phyloP scores from a whole-genome alignment of 2,888 invertebrate species.

The Steinernema scapterisci region DNA sequence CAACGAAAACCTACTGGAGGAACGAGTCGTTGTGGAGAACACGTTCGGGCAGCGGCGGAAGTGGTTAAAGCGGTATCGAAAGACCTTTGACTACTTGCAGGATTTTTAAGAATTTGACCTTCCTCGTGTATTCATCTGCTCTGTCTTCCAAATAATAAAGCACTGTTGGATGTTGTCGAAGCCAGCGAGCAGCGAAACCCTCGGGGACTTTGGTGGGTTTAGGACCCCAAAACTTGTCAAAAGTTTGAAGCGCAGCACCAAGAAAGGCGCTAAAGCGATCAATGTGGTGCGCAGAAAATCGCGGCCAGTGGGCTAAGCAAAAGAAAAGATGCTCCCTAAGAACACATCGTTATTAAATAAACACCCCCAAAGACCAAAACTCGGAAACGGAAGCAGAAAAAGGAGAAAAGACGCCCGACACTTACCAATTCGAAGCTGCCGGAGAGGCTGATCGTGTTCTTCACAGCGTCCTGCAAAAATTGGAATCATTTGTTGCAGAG shows the following conservation, averaged over 20 bases:
- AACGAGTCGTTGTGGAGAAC: constrained; percentile 48
- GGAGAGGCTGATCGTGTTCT: constrained; percentile 65
- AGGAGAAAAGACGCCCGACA: constrained; percentile 16
- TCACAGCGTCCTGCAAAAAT: constrained; percentile 62
- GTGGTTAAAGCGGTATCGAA: constrained; percentile 36
- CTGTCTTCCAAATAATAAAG: constrained; percentile 15
- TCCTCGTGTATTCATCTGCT: too few relatives aligned
- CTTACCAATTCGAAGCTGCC: constrained; percentile 67
- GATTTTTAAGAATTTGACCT: constrained; percentile 34
- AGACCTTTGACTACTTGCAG: constrained; percentile 48
- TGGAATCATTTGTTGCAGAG: constrained; percentile 27
- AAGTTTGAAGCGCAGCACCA: constrained; percentile 28
- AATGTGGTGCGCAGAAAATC: constrained; percentile 29
- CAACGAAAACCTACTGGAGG: constrained; percentile 48
- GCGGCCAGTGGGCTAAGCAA: neutral
- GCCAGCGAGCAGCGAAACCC: constrained; percentile 2
- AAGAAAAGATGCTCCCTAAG: constrained; percentile 10
- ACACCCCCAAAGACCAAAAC: neutral
- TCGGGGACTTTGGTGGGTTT: constrained; percentile 26
- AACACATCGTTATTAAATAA: constrained; percentile 28
- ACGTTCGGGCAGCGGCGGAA: constrained; percentile 38
- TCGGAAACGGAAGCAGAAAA: too few relatives aligned
- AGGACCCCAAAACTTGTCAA: constrained; percentile 32
- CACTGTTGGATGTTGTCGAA: neutral
- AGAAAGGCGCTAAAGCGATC: constrained; percentile 31